A percentile compares a stretch with the other conserved stretches of the same genome.
Evolutionary conservation across 2,113 vertebrate genomes (phyloP).

Genomic region (Butastur rufipennis): DNA sequence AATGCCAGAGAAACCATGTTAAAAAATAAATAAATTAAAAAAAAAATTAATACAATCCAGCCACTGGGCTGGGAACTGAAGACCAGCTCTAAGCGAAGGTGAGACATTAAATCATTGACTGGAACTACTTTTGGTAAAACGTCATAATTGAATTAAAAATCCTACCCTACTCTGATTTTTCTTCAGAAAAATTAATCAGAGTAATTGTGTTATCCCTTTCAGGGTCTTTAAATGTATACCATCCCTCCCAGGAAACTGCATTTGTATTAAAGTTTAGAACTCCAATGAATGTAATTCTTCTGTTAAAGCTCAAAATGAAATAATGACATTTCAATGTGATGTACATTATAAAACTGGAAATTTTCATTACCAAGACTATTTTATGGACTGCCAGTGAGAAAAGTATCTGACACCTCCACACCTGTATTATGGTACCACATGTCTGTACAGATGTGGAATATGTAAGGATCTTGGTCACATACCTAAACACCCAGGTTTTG

Average conservation of each 20-base stretch:
- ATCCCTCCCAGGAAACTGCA: background rate
- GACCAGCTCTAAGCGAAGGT: background rate
- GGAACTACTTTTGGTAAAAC: conserved; percentile 13
- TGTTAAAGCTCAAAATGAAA: background rate
- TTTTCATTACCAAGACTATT: background rate
- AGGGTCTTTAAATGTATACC: background rate
- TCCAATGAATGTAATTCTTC: background rate
- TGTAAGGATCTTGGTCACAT: background rate
- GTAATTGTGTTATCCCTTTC: background rate
- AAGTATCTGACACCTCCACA: background rate
- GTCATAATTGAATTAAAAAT: conserved; percentile 4
- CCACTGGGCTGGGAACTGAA: background rate
- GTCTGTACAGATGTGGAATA: background rate
- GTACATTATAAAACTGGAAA: background rate
- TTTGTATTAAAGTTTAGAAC: background rate
- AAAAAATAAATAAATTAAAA: background rate
- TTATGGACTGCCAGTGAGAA: background rate
- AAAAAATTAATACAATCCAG: conserved; percentile 24
- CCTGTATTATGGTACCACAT: background rate
- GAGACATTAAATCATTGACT: conserved; percentile 1
- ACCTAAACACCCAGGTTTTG: background rate
- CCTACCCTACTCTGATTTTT: background rate
- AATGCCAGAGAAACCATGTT: background rate
- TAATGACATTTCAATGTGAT: background rate
- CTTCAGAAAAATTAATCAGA: background rate